These are phyloP conservation scores for Tenthredo amoena DNA, from an alignment of 2,888 invertebrate genomes.

Conservation along the genomic window DNA sequence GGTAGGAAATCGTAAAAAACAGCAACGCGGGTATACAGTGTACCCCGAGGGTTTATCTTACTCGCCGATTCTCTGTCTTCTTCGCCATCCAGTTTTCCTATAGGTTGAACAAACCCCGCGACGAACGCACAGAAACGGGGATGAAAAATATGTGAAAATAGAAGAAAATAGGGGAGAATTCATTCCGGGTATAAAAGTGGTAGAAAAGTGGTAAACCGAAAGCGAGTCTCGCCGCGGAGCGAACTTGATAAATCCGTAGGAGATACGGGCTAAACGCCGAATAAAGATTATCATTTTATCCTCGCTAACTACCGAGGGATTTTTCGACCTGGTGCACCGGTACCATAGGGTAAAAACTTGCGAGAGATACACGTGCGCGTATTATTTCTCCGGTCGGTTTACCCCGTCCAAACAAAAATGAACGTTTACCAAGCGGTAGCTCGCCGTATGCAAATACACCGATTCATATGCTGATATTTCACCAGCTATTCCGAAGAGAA, in stretches of 20 bases:
- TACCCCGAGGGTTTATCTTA: neutral
- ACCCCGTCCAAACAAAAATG: constrained; percentile 12
- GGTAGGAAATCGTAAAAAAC: constrained; percentile 18
- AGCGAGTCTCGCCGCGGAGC: neutral
- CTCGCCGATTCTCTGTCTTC: neutral
- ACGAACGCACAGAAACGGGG: neutral
- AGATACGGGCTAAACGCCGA: neutral
- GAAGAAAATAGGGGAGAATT: no score
- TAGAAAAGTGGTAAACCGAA: neutral
- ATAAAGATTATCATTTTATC: neutral
- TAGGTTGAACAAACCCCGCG: neutral
- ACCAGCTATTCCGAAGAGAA: constrained; percentile 4
- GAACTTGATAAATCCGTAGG: neutral
- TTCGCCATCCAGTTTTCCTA: neutral
- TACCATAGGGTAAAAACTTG: neutral
- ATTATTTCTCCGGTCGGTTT: neutral
- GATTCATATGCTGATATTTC: constrained; percentile 30
- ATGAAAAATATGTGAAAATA: no score
- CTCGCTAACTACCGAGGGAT: neutral
- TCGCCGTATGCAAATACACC: constrained; percentile 20
- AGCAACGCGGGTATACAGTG: neutral
- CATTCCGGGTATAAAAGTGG: no score
- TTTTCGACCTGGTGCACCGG: neutral
- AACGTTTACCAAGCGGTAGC: constrained; percentile 12
- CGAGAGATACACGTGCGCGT: neutral